Base-by-base conservation (phyloP, 1,140 invertebrate species). In the Ctenoplectra terminalis region DNA sequence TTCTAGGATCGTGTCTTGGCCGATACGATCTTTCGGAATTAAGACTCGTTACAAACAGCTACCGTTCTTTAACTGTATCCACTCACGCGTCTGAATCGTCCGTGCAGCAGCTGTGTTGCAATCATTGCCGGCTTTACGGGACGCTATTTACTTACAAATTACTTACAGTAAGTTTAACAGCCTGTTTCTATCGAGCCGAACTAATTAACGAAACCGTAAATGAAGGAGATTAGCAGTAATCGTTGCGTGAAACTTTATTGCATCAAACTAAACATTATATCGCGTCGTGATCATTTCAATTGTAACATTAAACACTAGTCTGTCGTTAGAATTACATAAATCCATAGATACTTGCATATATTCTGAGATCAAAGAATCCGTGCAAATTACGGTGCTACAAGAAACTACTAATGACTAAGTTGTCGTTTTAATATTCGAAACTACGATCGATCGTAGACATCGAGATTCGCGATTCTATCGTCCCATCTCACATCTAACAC, bases 51-150 rank as follows among this genome's bases (percentile, higher is more conserved):
- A n/a, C 17, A 63, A 66, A 48, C 61, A 50, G 69, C 64, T 56
- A 40, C 37, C 81, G 48, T 79, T 77, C 56, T 56, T 71, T 63
- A 78, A 82, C 74, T 40, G 46, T 63, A 54, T 40, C 56, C 56
- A 72, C 31, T 54, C 43, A 6, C 23, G 31, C n/a, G 40, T 52
- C 20, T 40, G 37, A 81, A 54, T 34, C 73, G 54, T 56, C 26
- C 4, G 52, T 20, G 29, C 23, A 17, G 13, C 48, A 13, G 26
- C 26, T 34, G 15, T 69, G 73, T 40, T n/a, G 60, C 61, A 50
- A 76, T 58, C 43, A 23, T 29, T 20, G 34, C 29, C n/a, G 29
- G 26, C 46, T 31, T 54, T 4, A 17, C 11, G 46, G 13, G 29
- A 46, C 50, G 50, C 40, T 58, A 46, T 67, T 67, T 66, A 46